These are phyloP conservation scores for Arrhamphus sclerolepis DNA, from an alignment of 2,797 vertebrate species.

Conservation along the genomic window DNA sequence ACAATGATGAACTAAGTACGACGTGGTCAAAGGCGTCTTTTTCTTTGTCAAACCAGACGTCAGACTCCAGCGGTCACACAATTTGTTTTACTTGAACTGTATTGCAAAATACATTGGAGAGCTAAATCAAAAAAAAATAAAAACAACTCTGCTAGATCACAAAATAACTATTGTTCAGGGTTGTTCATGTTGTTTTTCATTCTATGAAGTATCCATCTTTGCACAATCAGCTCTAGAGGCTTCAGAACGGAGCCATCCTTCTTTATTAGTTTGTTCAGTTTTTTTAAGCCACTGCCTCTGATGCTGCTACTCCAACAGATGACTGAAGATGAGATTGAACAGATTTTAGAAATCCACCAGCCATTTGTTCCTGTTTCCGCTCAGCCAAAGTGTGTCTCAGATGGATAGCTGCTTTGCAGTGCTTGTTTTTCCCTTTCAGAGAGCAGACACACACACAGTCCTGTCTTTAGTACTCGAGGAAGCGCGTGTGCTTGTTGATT, in stretches of 20 bases:
- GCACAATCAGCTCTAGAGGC: too few species aligned
- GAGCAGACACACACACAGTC: conserved; percentile 25
- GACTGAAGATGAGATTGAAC: too few species aligned
- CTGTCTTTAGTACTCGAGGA: conserved; percentile 12
- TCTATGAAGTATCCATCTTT: too few species aligned
- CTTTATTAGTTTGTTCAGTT: too few species aligned
- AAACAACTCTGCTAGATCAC: conserved; percentile 7
- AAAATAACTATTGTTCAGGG: not conserved
- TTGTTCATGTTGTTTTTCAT: too few species aligned
- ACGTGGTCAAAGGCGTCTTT: conserved; percentile 25
- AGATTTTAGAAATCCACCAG: not conserved
- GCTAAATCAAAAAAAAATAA: not conserved
- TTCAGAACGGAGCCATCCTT: too few species aligned
- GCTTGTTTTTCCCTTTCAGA: conserved; percentile 36
- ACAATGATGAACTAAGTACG: conserved; percentile 1
- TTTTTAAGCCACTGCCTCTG: too few species aligned
- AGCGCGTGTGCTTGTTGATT: conserved; percentile 64
- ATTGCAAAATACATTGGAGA: not conserved
- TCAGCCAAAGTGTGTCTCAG: conserved; percentile 21
- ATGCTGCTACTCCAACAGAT: too few species aligned
- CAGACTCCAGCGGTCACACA: not conserved
- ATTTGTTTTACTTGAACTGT: conserved; percentile 2
- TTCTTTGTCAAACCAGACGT: not conserved
- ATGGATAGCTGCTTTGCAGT: conserved; percentile 36
- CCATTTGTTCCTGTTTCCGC: conserved; percentile 30